Percentiles rank a stretch among this genome's conserved stretches.
These are phyloP conservation scores for Gymnorhina tibicen DNA, from an alignment of 2,113 vertebrate species.

Conservation along the genomic window DNA sequence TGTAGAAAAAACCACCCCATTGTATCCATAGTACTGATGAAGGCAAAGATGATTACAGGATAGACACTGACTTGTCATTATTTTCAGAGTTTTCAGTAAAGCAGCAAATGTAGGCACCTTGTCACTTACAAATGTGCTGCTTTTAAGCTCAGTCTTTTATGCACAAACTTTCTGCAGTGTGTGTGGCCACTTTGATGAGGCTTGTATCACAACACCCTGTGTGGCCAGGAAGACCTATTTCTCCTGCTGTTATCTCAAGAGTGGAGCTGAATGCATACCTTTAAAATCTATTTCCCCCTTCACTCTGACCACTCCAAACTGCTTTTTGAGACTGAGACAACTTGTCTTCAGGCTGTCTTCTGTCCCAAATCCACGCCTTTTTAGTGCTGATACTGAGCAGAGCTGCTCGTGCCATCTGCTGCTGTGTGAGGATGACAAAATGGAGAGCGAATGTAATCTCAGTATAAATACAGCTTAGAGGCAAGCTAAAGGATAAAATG, in stretches of 20 bases:
- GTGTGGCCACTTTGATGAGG: background rate
- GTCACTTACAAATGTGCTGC: background rate
- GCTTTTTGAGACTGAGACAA: background rate
- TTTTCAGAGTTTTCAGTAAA: background rate
- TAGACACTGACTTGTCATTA: background rate
- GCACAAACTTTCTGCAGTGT: background rate
- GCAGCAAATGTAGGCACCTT: background rate
- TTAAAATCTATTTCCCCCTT: background rate
- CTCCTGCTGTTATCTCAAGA: background rate
- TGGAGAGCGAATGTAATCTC: background rate
- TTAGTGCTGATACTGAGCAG: background rate
- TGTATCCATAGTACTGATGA: fast-evolving
- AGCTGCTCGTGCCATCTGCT: background rate
- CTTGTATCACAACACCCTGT: background rate
- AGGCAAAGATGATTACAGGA: background rate
- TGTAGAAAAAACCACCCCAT: background rate
- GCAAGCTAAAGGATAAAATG: background rate
- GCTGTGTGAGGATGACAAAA: background rate
- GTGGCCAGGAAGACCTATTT: background rate
- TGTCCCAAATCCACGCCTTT: background rate
- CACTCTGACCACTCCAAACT: background rate
- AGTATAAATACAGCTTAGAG: background rate
- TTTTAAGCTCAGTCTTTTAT: background rate
- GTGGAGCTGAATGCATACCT: background rate
- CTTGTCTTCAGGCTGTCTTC: background rate